A percentile compares a stretch with the other conserved stretches of the same genome.
Conservation (phyloP, 2,113 vertebrate species). For the Thamnaconus septentrionalis region DNA sequence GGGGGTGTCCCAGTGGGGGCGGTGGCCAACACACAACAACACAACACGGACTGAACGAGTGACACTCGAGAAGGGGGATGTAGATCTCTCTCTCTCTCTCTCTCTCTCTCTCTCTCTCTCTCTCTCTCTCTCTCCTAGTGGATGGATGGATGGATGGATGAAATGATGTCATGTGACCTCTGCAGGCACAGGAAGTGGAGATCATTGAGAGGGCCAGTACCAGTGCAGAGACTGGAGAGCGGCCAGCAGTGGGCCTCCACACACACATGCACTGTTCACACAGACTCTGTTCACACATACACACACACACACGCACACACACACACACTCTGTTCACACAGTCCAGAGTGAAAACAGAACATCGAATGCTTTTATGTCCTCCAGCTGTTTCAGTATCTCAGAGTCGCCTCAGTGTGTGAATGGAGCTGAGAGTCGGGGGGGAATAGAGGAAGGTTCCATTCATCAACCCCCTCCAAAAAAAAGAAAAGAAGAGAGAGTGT, state of each 20-base stretch:
- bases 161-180: neutral
- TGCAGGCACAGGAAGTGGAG: conserved; percentile 18
- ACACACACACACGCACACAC: neutral
- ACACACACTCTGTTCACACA: too few species aligned
- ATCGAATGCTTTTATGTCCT: conserved; percentile 17
- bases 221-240: conserved; percentile 12
- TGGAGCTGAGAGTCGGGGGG: too few species aligned
- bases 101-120: too few species aligned
- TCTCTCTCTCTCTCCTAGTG: too few species aligned
- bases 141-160: too few species aligned
- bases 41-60: conserved; percentile 18
- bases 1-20: conserved; percentile 44
- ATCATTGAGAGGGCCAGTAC: conserved; percentile 16
- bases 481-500: too few species aligned
- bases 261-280: conserved; percentile 37
- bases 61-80: neutral
- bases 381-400: conserved; percentile 49
- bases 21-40: conserved; percentile 22
- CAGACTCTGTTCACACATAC: conserved; percentile 21
- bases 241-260: conserved; percentile 25
- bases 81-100: neutral
- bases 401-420: too few species aligned
- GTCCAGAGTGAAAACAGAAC: neutral
- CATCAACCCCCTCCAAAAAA: too few species aligned
- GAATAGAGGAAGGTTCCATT: too few species aligned